Percentiles rank a stretch among this genome's conserved stretches.
Evolutionary conservation across 2,888 invertebrate species (phyloP).

Genomic region (Branchinecta sandiegonensis): DNA sequence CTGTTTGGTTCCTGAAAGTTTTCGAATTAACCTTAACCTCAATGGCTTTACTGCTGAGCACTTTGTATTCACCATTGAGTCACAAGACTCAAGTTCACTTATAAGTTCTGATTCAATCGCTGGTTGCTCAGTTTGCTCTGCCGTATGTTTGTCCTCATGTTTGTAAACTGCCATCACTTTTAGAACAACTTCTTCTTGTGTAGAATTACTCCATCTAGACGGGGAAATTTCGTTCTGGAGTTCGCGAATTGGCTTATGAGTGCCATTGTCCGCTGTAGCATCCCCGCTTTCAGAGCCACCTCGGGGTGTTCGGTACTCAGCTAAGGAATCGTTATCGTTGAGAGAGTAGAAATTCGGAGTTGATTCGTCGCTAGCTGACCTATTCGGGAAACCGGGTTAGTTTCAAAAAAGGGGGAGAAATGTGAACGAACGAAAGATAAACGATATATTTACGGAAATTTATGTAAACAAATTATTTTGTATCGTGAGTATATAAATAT

Average conservation of each 20-base stretch:
- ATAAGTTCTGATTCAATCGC: neutral
- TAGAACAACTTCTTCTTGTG: neutral
- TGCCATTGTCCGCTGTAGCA: neutral
- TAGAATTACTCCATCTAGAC: neutral
- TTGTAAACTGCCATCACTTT: neutral
- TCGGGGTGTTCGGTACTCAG: neutral
- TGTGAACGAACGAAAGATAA: too few relatives aligned
- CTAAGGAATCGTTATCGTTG: constrained; percentile 5
- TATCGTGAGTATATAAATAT: too few relatives aligned
- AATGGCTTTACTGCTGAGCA: neutral
- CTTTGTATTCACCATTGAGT: neutral
- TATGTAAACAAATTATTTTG: too few relatives aligned
- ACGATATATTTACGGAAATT: too few relatives aligned
- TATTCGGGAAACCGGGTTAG: neutral
- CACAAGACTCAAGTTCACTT: constrained; percentile 5
- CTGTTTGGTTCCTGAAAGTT: neutral
- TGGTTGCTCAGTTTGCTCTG: neutral
- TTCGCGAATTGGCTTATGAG: neutral
- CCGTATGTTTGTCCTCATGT: too few relatives aligned
- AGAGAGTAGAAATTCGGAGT: constrained; percentile 1
- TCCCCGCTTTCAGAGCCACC: neutral
- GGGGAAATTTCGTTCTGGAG: neutral
- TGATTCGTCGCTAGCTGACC: neutral
- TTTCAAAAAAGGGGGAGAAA: neutral
- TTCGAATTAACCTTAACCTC: neutral